These are phyloP conservation scores for Crypturellus tataupa DNA, from an alignment of 2,797 vertebrate genomes.

Conservation along the genomic window DNA sequence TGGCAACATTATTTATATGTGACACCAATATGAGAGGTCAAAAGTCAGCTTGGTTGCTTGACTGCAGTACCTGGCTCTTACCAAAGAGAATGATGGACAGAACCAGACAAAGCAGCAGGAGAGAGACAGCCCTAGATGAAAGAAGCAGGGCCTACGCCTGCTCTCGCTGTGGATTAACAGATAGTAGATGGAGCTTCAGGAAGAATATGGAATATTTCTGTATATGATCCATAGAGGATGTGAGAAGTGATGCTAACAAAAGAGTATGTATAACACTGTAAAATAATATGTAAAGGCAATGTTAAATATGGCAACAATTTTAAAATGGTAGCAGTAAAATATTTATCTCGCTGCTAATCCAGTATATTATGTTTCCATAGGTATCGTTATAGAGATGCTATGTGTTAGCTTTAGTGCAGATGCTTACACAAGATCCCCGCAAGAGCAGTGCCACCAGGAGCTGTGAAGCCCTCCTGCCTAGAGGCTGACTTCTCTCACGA, in stretches of 20 bases:
- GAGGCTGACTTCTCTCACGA: background rate
- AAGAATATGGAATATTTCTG: background rate
- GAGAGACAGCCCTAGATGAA: slow-evolving; percentile 21
- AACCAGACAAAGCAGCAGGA: slow-evolving; percentile 51
- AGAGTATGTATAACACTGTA: background rate
- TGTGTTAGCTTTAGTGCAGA: background rate
- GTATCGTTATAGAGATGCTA: background rate
- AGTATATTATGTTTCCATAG: background rate
- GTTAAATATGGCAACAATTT: background rate
- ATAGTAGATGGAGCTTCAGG: slow-evolving; percentile 32
- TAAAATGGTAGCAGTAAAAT: background rate
- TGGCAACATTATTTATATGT: slow-evolving; percentile 65
- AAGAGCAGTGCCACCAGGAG: background rate
- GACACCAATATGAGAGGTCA: slow-evolving; percentile 59
- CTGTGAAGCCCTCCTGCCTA: background rate
- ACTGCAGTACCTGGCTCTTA: slow-evolving; percentile 67
- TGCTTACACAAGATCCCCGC: background rate
- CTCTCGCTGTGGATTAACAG: slow-evolving; percentile 56
- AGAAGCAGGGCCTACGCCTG: slow-evolving; percentile 8
- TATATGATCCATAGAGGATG: too few species aligned
- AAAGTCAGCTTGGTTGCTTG: slow-evolving; percentile 68
- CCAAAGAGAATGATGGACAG: slow-evolving; percentile 56
- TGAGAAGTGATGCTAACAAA: background rate
- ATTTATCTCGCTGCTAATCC: background rate
- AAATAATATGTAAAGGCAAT: background rate